Conservation (phyloP, 2,797 vertebrate genomes). For the Emydoidea blandingii region DNA sequence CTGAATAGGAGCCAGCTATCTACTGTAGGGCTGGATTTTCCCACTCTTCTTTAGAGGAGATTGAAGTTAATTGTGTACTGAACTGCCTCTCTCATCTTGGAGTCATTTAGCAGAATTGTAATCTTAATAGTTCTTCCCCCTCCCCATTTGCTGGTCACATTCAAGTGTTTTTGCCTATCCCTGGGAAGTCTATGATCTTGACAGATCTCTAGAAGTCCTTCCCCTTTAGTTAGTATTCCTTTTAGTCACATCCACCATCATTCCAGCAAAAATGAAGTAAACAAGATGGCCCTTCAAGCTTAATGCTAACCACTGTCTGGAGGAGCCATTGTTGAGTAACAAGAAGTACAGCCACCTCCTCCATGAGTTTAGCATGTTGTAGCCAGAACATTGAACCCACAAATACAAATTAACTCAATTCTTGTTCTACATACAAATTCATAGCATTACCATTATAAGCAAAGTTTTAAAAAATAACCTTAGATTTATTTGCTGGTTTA, state of each 20-base stretch:
- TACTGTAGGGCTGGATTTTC: not conserved
- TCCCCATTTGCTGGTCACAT: not conserved
- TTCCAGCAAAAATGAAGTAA: not conserved
- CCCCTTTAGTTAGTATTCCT: not conserved
- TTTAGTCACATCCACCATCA: not conserved
- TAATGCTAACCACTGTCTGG: not conserved
- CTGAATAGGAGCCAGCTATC: not conserved
- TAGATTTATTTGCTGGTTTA: constrained; percentile 19
- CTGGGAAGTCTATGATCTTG: not conserved
- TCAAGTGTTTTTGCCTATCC: not conserved
- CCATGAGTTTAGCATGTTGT: not conserved
- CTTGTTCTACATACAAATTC: not conserved
- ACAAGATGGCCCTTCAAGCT: not conserved
- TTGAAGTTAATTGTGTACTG: not conserved
- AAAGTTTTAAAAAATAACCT: not conserved
- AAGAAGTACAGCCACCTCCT: not conserved
- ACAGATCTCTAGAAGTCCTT: not conserved
- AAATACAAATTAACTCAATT: not conserved
- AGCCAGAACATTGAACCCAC: not conserved
- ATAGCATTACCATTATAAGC: not conserved
- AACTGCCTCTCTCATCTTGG: not conserved
- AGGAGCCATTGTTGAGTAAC: not conserved
- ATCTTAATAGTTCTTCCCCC: not conserved
- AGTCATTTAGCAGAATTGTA: not conserved
- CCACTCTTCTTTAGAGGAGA: not conserved